phyloP scores from a whole-genome alignment of 2,113 vertebrate genomes.

The Pluvialis apricaria region DNA sequence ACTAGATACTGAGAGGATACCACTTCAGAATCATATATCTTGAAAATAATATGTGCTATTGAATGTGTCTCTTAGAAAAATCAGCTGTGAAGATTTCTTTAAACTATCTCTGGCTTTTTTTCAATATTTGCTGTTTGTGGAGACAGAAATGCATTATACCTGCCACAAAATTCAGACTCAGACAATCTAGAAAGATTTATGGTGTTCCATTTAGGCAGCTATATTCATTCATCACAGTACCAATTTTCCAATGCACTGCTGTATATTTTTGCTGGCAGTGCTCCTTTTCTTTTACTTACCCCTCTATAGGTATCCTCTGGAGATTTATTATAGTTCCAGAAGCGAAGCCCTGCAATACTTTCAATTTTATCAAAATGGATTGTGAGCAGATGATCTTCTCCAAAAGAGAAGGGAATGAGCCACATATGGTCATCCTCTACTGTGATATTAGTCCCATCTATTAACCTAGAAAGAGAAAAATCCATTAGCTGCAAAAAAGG shows the following conservation, averaged over 20 bases:
- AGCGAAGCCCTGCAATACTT: constrained; percentile 86
- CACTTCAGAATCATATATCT: not conserved
- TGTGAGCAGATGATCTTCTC: constrained; percentile 81
- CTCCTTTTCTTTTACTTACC: constrained; percentile 80
- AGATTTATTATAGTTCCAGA: constrained; percentile 99
- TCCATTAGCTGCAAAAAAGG: constrained; percentile 14
- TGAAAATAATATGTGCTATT: constrained; percentile 32
- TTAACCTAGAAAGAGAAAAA: constrained; percentile 78
- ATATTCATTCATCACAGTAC: constrained; percentile 70
- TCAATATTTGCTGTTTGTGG: constrained; percentile 35
- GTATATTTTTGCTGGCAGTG: constrained; percentile 52
- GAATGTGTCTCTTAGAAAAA: constrained; percentile 36
- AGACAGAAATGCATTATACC: constrained; percentile 38
- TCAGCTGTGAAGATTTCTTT: constrained; percentile 47
- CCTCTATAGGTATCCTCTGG: constrained; percentile 96
- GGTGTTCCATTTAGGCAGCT: constrained; percentile 56
- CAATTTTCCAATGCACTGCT: constrained; percentile 55
- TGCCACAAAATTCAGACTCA: constrained; percentile 41
- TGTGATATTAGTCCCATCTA: constrained; percentile 92
- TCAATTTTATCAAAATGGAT: constrained; percentile 81
- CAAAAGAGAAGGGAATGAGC: constrained; percentile 89
- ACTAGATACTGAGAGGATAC: not conserved
- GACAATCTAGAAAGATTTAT: constrained; percentile 73
- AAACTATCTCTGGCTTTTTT: not conserved
- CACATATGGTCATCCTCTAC: constrained; percentile 94